These are phyloP conservation scores for Melanotaenia boesemani DNA, from an alignment of 2,797 vertebrate genomes.

Conservation along the genomic window DNA sequence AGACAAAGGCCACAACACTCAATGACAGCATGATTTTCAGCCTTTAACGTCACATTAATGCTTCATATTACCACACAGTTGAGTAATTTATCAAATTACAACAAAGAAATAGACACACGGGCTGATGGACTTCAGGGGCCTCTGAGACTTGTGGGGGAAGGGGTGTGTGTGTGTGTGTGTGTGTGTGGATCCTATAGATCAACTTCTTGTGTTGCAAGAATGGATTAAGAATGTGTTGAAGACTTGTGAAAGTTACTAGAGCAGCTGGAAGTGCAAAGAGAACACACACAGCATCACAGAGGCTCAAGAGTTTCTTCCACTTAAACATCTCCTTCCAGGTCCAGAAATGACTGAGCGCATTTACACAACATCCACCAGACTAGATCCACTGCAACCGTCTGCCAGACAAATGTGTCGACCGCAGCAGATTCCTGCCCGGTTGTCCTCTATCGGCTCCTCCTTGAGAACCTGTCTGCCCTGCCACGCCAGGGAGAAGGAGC, in stretches of 20 bases:
- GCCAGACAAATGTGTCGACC: slow-evolving; percentile 63
- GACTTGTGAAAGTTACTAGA: slow-evolving; percentile 62
- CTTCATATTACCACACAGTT: slow-evolving; percentile 11
- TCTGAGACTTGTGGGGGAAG: neutral
- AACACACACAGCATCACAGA: neutral
- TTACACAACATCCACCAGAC: slow-evolving; percentile 59
- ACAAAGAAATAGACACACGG: slow-evolving; percentile 7
- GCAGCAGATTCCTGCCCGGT: slow-evolving; percentile 71
- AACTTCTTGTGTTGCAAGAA: slow-evolving; percentile 16
- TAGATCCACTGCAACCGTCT: slow-evolving; percentile 46
- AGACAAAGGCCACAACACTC: neutral
- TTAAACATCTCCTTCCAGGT: slow-evolving; percentile 30
- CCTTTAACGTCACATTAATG: slow-evolving; percentile 7
- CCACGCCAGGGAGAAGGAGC: slow-evolving; percentile 79
- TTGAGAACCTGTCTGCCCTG: slow-evolving; percentile 84
- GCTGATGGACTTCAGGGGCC: slow-evolving; percentile 10
- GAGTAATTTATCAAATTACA: slow-evolving; percentile 22
- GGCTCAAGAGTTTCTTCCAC: slow-evolving; percentile 10
- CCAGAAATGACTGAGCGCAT: slow-evolving; percentile 48
- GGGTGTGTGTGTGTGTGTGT: too few relatives aligned
- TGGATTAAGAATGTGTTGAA: slow-evolving; percentile 41
- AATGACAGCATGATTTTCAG: neutral
- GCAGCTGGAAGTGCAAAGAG: slow-evolving; percentile 35
- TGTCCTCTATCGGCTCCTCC: slow-evolving; percentile 73
- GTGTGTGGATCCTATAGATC: slow-evolving; percentile 14